Evolutionary conservation across 2,888 invertebrate species (phyloP), one percentile per base, ranked within the genome.

Genomic region (Lasioglossum lativentre): DNA sequence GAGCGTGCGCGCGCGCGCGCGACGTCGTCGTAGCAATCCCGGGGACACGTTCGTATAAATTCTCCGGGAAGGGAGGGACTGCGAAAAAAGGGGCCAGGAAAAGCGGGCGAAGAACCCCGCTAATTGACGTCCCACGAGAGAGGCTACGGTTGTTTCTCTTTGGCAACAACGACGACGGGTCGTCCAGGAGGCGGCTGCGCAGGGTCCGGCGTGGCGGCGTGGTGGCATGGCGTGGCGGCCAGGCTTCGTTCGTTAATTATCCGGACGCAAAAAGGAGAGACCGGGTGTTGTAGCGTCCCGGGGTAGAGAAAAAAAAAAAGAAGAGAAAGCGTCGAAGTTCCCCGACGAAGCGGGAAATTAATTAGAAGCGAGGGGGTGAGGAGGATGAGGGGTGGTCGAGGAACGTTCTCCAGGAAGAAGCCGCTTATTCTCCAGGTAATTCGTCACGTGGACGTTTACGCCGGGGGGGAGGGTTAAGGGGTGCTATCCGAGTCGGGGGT

Each of bases 221-320:
- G 34, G 34, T 34, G 34, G 34, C 16, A 1, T 1, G 16, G 59
- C 42, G 56, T 27, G 47, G 34, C 80, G 73, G 68, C n/a, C 45
- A 23, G 78, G 47, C 68, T 71, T 71, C 84, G 90, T 91, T 82
- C 90, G 90, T 90, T 91, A 90, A 91, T 90, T 90, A 89, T 88
- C 89, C 72, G 66, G 63, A 40, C 70, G 78, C 80, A 79, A 80
- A 83, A 86, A 87, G 77, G 52, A 52, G 78, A 82, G 59, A 70
- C 74, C 76, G 45, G 70, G 70, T 38, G 80, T 77, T 78, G 75
- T 76, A 79, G 80, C 63, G 75, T 56, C 66, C 34, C 38, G 68
- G 68, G 40, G 14, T 27, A 40, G 63, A 38, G 19, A 59, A 84
- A 83, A 88, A 88, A 84, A 38, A n/a, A 59, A 84, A 83, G 86